phyloP scores from a whole-genome alignment of 2,888 invertebrate genomes.

The Lagria hirta region DNA sequence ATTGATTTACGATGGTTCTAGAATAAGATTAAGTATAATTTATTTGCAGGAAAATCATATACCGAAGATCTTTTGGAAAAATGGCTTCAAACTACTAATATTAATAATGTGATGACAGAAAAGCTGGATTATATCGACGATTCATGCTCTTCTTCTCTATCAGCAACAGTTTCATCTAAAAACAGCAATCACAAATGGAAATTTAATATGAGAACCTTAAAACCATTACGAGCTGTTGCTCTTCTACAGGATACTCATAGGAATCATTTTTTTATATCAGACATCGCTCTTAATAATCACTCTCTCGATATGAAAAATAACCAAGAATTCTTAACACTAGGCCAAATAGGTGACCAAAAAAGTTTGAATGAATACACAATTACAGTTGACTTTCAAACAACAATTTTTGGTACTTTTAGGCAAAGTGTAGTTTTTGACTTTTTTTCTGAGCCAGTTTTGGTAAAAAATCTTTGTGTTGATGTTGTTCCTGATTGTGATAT shows the following conservation, averaged over 20 bases:
- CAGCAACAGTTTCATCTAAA: constrained; percentile 64
- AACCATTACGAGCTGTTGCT: constrained; percentile 63
- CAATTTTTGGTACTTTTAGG: constrained; percentile 76
- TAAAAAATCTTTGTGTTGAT: constrained; percentile 73
- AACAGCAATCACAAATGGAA: constrained; percentile 63
- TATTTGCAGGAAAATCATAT: constrained; percentile 49
- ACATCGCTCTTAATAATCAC: constrained; percentile 47
- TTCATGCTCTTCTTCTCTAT: constrained; percentile 60
- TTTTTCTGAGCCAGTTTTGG: constrained; percentile 64
- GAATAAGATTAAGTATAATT: no score
- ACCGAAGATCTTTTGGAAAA: constrained; percentile 67
- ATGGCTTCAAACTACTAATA: constrained; percentile 63
- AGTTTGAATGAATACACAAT: constrained; percentile 36
- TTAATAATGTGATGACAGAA: constrained; percentile 64
- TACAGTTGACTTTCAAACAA: constrained; percentile 54
- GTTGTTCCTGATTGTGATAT: constrained; percentile 70
- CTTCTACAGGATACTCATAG: constrained; percentile 70
- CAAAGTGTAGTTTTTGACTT: constrained; percentile 78
- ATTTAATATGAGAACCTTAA: constrained; percentile 59
- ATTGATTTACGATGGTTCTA: no score
- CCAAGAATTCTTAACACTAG: constrained; percentile 57
- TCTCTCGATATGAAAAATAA: constrained; percentile 47
- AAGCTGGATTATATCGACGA: constrained; percentile 63
- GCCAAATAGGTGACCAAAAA: constrained; percentile 29
- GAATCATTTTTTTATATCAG: constrained; percentile 65